Base-by-base conservation (phyloP, 2,113 vertebrate species). In the Rhinichthys klamathensis region DNA sequence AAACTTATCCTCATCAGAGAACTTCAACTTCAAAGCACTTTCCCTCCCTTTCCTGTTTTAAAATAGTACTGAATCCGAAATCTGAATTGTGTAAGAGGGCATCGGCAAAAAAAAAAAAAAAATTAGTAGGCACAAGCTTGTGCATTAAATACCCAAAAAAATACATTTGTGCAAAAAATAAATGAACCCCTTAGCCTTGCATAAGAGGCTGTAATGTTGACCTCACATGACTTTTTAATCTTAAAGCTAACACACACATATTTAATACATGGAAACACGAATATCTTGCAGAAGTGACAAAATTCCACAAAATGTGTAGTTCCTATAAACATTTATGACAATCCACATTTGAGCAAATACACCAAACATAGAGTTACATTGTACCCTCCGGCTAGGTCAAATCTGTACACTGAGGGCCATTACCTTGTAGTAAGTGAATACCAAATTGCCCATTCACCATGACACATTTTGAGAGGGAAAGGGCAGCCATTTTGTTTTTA, bases 401-500 rank as follows among this genome's bases (percentile, higher is more conserved):
- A 67, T 73, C 82, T 85, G 84, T 63, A 49, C 65, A 79, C 49
- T 60, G 44, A 79, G 85, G 77, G 83, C 76, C 32, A 87, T 85
- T 92, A 88, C 72, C 86, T 74, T 56, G 85, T 90, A 84, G 91
- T 93, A 90, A 87, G 85, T 84, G 77, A 90, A 85, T 88, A 88
- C 44, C 70, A 89, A 89, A 89, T 88, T 72, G 61, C 72, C 82
- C 79, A 87, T 88, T 84, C 69, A 80, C 88, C 32, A 49, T 74
- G 70, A 69, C 76, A 79, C 75, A 72, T 46, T 84, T 32, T 38
- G 61, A 86, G 49, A 88, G 83, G 78, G 78, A 89, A 91, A 90
- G 89, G 87, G 85, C 89, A 90, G 78, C 84, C 87, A 88, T 92
- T 92, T 93, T 91, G 80, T 90, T 90, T 93, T 89, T 92, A 93